phyloP scores from a whole-genome alignment of 1,140 invertebrate species.

The Danaus plexippus region DNA sequence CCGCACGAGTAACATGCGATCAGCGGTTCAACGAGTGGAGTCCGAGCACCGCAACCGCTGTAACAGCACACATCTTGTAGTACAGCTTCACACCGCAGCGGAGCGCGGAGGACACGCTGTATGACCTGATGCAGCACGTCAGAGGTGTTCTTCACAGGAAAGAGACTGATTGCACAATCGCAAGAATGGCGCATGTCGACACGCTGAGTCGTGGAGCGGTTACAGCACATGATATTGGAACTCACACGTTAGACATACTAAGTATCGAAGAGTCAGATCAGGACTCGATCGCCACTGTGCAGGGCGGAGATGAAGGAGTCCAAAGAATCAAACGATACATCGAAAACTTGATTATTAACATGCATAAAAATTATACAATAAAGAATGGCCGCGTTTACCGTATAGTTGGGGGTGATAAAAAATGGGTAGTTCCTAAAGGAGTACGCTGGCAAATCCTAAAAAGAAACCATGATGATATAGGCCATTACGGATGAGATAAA shows the following conservation, averaged over 20 bases:
- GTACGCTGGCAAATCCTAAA: slow-evolving; percentile 18
- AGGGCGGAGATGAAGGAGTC: slow-evolving; percentile 14
- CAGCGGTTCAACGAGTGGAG: too few relatives aligned
- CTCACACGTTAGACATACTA: slow-evolving; percentile 12
- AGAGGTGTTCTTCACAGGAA: too few relatives aligned
- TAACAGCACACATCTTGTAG: too few relatives aligned
- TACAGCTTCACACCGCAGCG: too few relatives aligned
- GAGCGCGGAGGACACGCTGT: too few relatives aligned
- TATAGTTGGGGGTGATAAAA: background rate
- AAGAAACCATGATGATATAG: slow-evolving; percentile 21
- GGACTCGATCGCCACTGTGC: slow-evolving; percentile 17
- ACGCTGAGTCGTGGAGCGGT: slow-evolving; percentile 16
- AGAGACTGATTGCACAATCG: slow-evolving; percentile 17
- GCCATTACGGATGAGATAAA: slow-evolving; percentile 24
- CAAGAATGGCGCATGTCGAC: slow-evolving; percentile 21
- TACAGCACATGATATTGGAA: background rate
- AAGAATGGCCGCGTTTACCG: slow-evolving; percentile 14
- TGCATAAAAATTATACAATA: slow-evolving; percentile 15
- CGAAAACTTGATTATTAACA: slow-evolving; percentile 1
- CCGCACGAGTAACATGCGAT: too few relatives aligned
- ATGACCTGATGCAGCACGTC: too few relatives aligned
- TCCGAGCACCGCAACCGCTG: too few relatives aligned
- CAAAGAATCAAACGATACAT: slow-evolving; percentile 7
- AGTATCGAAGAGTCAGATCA: background rate
- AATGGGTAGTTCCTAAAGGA: slow-evolving; percentile 16